Percentiles rank a stretch among this genome's conserved stretches.
Evolutionary conservation across 2,888 invertebrate genomes (phyloP).

Genomic region (Iphiclides podalirius): DNA sequence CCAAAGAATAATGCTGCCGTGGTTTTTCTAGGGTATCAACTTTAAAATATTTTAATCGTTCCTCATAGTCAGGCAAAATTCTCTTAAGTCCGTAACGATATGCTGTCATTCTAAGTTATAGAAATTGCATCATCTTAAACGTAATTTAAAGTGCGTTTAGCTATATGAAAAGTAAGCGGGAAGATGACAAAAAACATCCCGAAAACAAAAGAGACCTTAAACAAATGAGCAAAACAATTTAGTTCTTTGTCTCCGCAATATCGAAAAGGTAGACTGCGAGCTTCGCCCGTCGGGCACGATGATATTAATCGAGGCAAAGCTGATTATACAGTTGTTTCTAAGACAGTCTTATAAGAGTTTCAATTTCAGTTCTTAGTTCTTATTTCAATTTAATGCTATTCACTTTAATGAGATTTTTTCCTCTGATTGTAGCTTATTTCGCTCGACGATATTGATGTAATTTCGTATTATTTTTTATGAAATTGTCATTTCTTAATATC

Average conservation of each 20-base stretch:
- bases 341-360: constrained; percentile 51
- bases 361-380: constrained; percentile 43
- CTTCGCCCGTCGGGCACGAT: constrained; percentile 53
- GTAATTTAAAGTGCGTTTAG: no score
- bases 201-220: constrained; percentile 60
- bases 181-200: no score
- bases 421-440: constrained; percentile 17
- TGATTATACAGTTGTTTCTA: constrained; percentile 68
- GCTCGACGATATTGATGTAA: neutral
- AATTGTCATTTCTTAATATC: constrained; percentile 10
- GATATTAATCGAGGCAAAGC: constrained; percentile 76
- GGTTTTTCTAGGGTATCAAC: no score
- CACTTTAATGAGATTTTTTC: constrained; percentile 23
- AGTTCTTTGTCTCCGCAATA: constrained; percentile 72
- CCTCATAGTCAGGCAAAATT: no score
- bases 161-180: no score
- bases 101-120: no score
- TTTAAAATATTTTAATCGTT: no score
- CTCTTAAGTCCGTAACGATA: no score
- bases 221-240: constrained; percentile 72
- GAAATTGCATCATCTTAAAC: no score
- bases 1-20: no score
- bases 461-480: constrained; percentile 1
- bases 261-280: constrained; percentile 46
- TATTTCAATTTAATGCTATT: constrained; percentile 34